phyloP scores from a whole-genome alignment of 2,113 vertebrate genomes.

The Platysternon megacephalum region DNA sequence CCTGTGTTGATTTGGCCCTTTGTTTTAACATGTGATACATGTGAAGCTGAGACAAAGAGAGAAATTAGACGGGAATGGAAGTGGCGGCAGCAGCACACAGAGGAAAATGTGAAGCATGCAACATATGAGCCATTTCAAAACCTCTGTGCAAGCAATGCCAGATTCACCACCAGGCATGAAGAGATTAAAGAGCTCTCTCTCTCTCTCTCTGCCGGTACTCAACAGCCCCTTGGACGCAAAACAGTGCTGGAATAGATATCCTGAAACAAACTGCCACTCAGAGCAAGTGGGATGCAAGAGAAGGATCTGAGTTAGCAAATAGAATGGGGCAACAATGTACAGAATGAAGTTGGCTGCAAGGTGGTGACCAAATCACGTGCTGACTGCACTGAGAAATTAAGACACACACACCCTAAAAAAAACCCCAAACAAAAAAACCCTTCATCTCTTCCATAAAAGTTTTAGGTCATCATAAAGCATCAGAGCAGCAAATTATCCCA shows the following conservation, averaged over 20 bases:
- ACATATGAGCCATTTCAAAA: not conserved
- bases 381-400: accelerated
- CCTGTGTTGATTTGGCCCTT: not conserved
- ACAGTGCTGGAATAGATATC: not conserved
- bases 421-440: not conserved
- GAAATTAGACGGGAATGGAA: not conserved
- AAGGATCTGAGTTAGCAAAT: accelerated
- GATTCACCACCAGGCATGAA: accelerated
- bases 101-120: not conserved
- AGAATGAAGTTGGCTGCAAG: not conserved
- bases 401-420: not conserved
- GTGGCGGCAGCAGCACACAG: not conserved
- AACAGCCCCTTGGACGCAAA: not conserved
- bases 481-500: not conserved
- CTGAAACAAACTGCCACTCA: accelerated
- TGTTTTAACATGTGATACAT: accelerated
- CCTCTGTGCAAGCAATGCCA: accelerated
- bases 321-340: accelerated
- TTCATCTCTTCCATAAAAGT: not conserved
- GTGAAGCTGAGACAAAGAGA: accelerated
- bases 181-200: accelerated
- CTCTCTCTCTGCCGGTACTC: not conserved
- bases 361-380: accelerated
- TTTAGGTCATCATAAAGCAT: not conserved
- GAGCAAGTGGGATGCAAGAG: accelerated